Percentiles rank a stretch among this genome's conserved stretches.
Evolutionary conservation across 2,113 vertebrate species (phyloP).

Genomic region (human (Homo sapiens)): DNA sequence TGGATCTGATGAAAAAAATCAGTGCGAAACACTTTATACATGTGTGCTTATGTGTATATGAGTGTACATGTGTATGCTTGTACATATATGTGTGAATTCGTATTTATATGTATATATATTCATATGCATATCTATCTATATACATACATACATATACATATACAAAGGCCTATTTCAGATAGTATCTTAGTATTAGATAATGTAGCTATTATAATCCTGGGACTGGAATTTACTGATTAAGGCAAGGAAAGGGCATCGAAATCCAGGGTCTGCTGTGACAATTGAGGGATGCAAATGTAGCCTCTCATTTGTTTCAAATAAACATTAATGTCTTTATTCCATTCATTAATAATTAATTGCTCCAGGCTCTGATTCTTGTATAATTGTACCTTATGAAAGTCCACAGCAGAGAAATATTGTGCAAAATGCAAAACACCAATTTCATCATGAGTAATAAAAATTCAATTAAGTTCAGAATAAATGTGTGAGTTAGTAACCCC

Average conservation of each 20-base stretch:
- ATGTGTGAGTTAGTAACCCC: conserved; percentile 67
- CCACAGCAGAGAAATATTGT: conserved; percentile 66
- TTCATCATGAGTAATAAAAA: conserved; percentile 76
- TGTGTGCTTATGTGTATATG: background rate
- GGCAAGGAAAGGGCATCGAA: background rate
- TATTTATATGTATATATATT: background rate
- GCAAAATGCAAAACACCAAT: conserved; percentile 70
- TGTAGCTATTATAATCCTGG: background rate
- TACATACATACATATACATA: accelerated
- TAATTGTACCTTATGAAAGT: conserved; percentile 56
- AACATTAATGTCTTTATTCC: conserved; percentile 60
- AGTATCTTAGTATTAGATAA: background rate
- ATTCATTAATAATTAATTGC: conserved; percentile 74
- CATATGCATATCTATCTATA: background rate
- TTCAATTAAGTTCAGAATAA: conserved; percentile 77
- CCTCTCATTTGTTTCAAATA: conserved; percentile 47
- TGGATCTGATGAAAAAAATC: background rate
- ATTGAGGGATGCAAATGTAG: conserved; percentile 30
- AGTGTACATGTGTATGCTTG: background rate
- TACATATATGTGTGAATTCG: accelerated
- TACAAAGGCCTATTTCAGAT: background rate
- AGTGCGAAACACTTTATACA: background rate
- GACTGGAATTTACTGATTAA: background rate
- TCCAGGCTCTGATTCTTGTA: conserved; percentile 19
- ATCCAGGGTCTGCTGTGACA: background rate